phyloP scores from a whole-genome alignment of 2,113 vertebrate species.

The Nicator chloris region DNA sequence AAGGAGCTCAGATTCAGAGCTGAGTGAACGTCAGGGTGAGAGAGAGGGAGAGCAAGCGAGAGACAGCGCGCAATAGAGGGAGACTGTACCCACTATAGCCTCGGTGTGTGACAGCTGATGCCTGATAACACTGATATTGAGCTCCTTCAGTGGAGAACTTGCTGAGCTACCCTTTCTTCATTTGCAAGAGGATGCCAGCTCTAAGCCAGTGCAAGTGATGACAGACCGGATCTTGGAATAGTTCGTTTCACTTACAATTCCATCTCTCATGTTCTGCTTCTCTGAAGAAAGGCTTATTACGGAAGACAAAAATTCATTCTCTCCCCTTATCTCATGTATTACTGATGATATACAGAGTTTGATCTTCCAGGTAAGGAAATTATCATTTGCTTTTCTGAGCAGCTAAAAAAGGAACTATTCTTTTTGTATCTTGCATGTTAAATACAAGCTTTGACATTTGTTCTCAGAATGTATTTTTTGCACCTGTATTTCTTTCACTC shows the following conservation, averaged over 20 bases:
- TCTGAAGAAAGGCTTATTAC: slow-evolving; percentile 33
- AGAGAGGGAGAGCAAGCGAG: slow-evolving; percentile 2
- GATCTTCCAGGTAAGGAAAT: slow-evolving; percentile 71
- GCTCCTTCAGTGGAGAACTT: slow-evolving; percentile 65
- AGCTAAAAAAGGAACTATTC: background rate
- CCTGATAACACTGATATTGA: slow-evolving; percentile 2
- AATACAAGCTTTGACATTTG: background rate
- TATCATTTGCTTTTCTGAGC: slow-evolving; percentile 5
- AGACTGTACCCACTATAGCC: background rate
- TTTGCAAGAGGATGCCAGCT: slow-evolving; percentile 58
- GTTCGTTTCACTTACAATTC: slow-evolving; percentile 46
- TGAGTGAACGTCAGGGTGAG: slow-evolving; percentile 47
- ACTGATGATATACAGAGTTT: slow-evolving; percentile 29
- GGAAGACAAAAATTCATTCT: slow-evolving; percentile 27
- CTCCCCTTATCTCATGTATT: background rate
- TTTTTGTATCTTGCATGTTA: background rate
- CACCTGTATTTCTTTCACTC: background rate
- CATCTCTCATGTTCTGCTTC: background rate
- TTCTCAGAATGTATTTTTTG: background rate
- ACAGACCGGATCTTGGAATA: slow-evolving; percentile 68
- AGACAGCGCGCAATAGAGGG: background rate
- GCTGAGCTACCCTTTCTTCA: slow-evolving; percentile 59
- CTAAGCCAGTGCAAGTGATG: slow-evolving; percentile 46
- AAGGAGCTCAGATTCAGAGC: slow-evolving; percentile 63
- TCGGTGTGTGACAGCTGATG: slow-evolving; percentile 47